A percentile compares a stretch with the other conserved stretches of the same genome.
phyloP scores from a whole-genome alignment of 1,140 invertebrate genomes.

The Littorina saxatilis region DNA sequence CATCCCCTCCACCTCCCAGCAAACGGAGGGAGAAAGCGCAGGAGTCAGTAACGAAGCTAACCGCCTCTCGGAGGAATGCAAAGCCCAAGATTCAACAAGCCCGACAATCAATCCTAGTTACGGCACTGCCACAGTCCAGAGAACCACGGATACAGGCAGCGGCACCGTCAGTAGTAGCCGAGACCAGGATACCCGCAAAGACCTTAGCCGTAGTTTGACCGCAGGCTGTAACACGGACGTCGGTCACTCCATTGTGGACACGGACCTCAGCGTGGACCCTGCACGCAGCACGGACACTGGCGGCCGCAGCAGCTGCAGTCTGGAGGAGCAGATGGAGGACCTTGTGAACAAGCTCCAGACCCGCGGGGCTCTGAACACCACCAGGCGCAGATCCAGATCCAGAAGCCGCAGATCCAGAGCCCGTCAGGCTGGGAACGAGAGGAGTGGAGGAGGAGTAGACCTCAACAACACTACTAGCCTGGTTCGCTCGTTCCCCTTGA shows the following conservation, averaged over 20 bases:
- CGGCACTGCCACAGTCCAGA: too few relatives aligned
- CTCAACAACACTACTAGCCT: background rate
- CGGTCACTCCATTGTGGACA: too few relatives aligned
- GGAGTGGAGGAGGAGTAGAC: background rate
- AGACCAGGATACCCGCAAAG: too few relatives aligned
- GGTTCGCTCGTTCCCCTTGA: background rate
- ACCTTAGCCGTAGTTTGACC: too few relatives aligned
- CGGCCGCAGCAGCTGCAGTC: constrained; percentile 1
- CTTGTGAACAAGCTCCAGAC: background rate
- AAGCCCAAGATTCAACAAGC: too few relatives aligned
- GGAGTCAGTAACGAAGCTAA: too few relatives aligned
- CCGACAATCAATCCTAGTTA: too few relatives aligned
- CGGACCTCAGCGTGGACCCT: too few relatives aligned
- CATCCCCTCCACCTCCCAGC: background rate
- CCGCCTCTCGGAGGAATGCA: too few relatives aligned
- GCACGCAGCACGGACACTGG: background rate
- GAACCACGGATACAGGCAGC: too few relatives aligned
- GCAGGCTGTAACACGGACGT: too few relatives aligned
- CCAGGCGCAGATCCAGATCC: background rate
- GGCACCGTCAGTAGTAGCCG: too few relatives aligned
- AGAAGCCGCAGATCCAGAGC: background rate
- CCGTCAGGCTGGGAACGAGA: background rate
- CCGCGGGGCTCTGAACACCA: background rate
- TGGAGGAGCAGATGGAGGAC: constrained; percentile 13
- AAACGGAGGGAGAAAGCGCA: background rate